Base-by-base conservation (phyloP, 2,888 invertebrate species). In the Acanthopleura granulata region DNA sequence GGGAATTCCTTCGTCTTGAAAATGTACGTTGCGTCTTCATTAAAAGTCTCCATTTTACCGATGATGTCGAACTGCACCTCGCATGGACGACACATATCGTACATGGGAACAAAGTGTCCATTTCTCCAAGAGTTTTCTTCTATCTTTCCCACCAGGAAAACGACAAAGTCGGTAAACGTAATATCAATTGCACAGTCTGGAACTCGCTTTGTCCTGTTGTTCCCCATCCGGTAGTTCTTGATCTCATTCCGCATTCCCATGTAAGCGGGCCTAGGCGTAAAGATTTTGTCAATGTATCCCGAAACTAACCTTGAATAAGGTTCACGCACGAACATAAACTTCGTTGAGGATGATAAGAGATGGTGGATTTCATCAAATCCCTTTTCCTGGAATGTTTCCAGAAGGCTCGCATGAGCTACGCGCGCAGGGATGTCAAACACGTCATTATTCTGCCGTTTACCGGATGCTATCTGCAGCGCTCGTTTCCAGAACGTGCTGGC, bases 231-330 rank as follows among this genome's bases (percentile, higher is more conserved):
- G 0, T 40, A 51, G 12, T 77, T 73, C 49, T 79, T 72, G 27
- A 84, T 81, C 51, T 76, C 76, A 15, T 76, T 78, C 0, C 86
- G 84, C 18, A 84, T 80, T 61, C 78, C 76, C 30, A 83, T 84
- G 72, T 81, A 86, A 57, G 80, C 66, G 0, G 79, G 77, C 74
- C 84, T 86, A 12, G 84, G 83, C 18, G 82, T 76, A 62, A 80
- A 86, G n/a, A 86, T 71, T 75, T 86, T 86, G 72, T 85, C 86
- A 3, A 81, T 79, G 57, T 84, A 86, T 0, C 82, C 85, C 0
- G 86, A 84, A 22, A 85, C 76, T 14, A 84, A 69, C 69, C 83
- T 77, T 9, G 81, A 73, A 74, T 81, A 85, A 0, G 86, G 86
- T 29, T 85, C 83, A 0, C 85, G 75, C 0, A 84, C 83, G 66